phyloP scores from a whole-genome alignment of 2,888 invertebrate species.

The Chelonus formosanus region DNA sequence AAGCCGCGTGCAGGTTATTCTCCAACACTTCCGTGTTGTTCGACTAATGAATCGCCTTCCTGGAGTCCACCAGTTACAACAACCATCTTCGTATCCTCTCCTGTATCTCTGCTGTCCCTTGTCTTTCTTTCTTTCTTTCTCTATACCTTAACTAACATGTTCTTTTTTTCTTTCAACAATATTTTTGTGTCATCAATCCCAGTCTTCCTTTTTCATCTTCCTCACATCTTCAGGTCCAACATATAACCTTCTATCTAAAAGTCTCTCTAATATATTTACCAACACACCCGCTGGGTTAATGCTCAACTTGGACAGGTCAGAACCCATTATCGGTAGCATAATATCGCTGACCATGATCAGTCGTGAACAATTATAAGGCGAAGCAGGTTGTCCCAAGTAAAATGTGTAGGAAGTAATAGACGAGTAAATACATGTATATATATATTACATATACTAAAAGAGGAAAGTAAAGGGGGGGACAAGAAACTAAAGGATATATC shows the following conservation, averaged over 20 bases:
- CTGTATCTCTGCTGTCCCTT: conserved; percentile 29
- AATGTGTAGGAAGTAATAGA: conserved; percentile 37
- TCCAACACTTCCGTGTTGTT: conserved; percentile 62
- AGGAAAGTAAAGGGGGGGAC: background rate
- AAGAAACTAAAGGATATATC: conserved; percentile 38
- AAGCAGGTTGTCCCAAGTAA: conserved; percentile 43
- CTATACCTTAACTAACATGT: conserved; percentile 32
- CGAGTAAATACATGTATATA: conserved; percentile 29
- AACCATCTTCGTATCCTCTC: conserved; percentile 40
- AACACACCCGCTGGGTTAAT: conserved; percentile 29
- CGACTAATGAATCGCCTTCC: conserved; percentile 63
- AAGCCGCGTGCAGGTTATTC: conserved; percentile 44
- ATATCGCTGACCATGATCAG: conserved; percentile 42
- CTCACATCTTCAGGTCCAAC: too few relatives aligned
- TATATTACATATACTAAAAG: background rate
- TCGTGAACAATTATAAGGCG: conserved; percentile 48
- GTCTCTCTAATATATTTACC: conserved; percentile 35
- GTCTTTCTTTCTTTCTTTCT: conserved; percentile 33
- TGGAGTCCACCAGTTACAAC: conserved; percentile 37
- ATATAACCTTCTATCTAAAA: background rate
- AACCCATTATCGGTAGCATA: conserved; percentile 43
- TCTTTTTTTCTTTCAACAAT: conserved; percentile 3
- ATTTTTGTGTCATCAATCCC: background rate
- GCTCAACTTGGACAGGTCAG: conserved; percentile 32
- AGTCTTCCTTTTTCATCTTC: too few relatives aligned